Evolutionary conservation across 2,888 invertebrate genomes (phyloP), one percentile per base, ranked within the genome.

Genomic region (Omphaloscelis lunosa): DNA sequence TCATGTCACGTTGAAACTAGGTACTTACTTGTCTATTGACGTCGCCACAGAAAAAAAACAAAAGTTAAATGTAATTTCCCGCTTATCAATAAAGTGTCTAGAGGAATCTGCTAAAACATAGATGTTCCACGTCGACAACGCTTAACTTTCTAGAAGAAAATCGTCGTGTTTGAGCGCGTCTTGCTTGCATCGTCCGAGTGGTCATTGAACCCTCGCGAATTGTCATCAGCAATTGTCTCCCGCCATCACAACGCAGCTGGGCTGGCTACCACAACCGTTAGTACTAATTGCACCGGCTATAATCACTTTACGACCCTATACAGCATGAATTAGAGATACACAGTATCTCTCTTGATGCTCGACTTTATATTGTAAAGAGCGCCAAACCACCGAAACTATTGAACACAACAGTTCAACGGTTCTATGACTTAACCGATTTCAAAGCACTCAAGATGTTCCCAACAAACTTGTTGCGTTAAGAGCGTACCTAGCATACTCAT

Each of bases 391-490:
- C 84, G 86, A 89, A 92, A 92, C 92, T 93, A 90, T 92, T 84
- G 90, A 90, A 89, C 89, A 88, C 80, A 89, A 89, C 80, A 72
- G 83, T 76, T 85, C 86, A 92, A 89, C 89, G 89, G 90, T 91
- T 92, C 91, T 91, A 91, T 89, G 90, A 92, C 91, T 93, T 92
- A 94, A 93, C 94, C 93, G 94, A 95, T 95, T 94, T 95, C 92
- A 93, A 93, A 95, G 95, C 95, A 94, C 95, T 95, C 95, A 94
- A 96, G 95, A 95, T 93, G 94, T 91, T 95, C 92, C 91, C 91
- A 91, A 93, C 94, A 94, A 96, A 96, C 96, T 96, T 96, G 96
- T 96, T 96, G 96, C 96, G 89, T 91, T 93, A 91, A 93, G 92
- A 94, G 96, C 95, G 94, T 94, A 94, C 92, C 93, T 92, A 92